phyloP scores from a whole-genome alignment of 2,888 invertebrate genomes.

The Lacanobia oleracea region DNA sequence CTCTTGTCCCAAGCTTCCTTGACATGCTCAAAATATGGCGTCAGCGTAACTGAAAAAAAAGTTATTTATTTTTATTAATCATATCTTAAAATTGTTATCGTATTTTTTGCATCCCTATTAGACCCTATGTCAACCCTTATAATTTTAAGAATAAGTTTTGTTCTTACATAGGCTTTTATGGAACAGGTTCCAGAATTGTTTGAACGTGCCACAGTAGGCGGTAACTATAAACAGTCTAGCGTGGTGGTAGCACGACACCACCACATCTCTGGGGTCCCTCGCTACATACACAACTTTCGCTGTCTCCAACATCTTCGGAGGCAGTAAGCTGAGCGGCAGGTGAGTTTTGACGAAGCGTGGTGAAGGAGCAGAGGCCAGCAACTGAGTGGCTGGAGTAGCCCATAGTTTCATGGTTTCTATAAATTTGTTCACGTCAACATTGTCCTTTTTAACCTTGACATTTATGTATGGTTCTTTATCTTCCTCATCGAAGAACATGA shows the following conservation, averaged over 20 bases:
- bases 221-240: slow-evolving; percentile 89
- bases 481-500: slow-evolving; percentile 23
- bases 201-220: slow-evolving; percentile 90
- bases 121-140: too few species aligned
- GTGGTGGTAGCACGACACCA: slow-evolving; percentile 94
- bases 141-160: too few species aligned
- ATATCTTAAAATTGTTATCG: too few species aligned
- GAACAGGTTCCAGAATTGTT: slow-evolving; percentile 92
- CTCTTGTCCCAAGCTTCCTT: slow-evolving; percentile 92
- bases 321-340: slow-evolving; percentile 92
- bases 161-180: slow-evolving; percentile 90
- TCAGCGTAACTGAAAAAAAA: slow-evolving; percentile 77
- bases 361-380: slow-evolving; percentile 52
- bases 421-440: slow-evolving; percentile 4
- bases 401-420: slow-evolving; percentile 3
- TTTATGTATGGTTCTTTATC: background rate
- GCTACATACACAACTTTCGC: slow-evolving; percentile 93
- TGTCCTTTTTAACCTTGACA: background rate
- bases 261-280: slow-evolving; percentile 95
- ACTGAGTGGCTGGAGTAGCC: slow-evolving; percentile 10
- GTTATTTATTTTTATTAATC: too few species aligned
- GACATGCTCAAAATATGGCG: slow-evolving; percentile 93
- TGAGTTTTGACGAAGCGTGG: slow-evolving; percentile 91
- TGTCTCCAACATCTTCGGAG: slow-evolving; percentile 86
- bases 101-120: too few species aligned